These are phyloP conservation scores for Acanthaster planci DNA, from an alignment of 35 echinoderm and acorn worm genomes.

Conservation along the genomic window DNA sequence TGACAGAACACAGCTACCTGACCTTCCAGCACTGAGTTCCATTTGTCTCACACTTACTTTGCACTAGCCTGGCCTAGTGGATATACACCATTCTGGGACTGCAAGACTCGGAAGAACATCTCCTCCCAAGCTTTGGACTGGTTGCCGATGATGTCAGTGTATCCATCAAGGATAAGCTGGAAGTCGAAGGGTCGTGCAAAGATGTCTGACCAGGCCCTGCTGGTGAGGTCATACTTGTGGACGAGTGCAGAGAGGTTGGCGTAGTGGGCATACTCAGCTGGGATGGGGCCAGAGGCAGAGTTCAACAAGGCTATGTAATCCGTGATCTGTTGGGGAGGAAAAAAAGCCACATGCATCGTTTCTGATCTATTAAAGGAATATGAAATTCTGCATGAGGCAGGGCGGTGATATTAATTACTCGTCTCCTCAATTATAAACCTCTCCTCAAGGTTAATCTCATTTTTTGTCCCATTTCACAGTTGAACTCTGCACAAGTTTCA, in stretches of 20 bases:
- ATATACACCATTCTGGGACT: not conserved
- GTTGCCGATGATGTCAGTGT: not conserved
- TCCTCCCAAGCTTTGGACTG: not conserved
- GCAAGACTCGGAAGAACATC: not conserved
- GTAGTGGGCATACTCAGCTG: not conserved
- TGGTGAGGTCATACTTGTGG: not conserved
- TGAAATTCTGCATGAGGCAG: too few relatives aligned
- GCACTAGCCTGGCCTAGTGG: not conserved
- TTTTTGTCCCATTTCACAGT: too few relatives aligned
- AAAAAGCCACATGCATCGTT: too few relatives aligned
- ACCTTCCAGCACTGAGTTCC: too few relatives aligned
- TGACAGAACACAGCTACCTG: too few relatives aligned
- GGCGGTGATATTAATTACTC: too few relatives aligned
- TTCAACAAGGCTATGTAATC: too few relatives aligned
- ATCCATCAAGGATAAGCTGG: not conserved
- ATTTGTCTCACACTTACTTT: not conserved
- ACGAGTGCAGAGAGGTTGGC: constrained; percentile 17
- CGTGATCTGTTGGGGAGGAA: too few relatives aligned
- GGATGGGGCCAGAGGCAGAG: not conserved
- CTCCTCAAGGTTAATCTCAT: too few relatives aligned
- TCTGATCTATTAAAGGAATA: too few relatives aligned
- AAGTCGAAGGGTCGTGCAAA: not conserved
- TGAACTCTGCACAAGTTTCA: too few relatives aligned
- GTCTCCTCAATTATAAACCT: too few relatives aligned
- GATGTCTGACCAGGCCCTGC: not conserved